phyloP scores from a whole-genome alignment of 2,888 invertebrate species.

The Melangyna quadrimaculata region DNA sequence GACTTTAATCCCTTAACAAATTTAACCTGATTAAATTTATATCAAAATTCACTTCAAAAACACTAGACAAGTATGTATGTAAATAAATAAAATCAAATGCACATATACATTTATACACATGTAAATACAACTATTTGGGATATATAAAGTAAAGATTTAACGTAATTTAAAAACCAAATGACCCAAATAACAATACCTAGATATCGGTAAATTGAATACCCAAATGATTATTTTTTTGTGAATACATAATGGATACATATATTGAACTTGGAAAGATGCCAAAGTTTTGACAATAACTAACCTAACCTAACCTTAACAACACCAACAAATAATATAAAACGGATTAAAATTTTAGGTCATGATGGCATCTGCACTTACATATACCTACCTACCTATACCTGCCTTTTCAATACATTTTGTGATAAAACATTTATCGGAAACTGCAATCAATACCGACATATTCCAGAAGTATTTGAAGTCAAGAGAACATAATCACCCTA shows the following conservation, averaged over 20 bases:
- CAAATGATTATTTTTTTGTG: constrained; percentile 2
- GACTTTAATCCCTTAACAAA: not conserved
- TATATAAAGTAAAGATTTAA: not conserved
- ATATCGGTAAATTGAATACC: not conserved
- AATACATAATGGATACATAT: too few species aligned
- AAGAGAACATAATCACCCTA: too few species aligned
- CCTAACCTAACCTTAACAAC: not conserved
- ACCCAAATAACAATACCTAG: not conserved
- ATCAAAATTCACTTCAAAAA: not conserved
- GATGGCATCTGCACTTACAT: not conserved
- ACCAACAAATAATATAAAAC: not conserved
- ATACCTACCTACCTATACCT: not conserved
- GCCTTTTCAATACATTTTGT: not conserved
- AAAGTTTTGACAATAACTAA: not conserved
- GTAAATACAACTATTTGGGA: too few species aligned
- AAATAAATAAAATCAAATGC: not conserved
- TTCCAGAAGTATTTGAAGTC: not conserved
- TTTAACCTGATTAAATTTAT: not conserved
- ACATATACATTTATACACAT: too few species aligned
- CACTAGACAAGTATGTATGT: too few species aligned
- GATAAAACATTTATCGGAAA: not conserved
- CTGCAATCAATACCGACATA: not conserved
- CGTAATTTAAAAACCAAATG: not conserved
- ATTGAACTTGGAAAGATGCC: not conserved
- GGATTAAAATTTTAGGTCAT: not conserved